phyloP scores from a whole-genome alignment of 2,797 vertebrate species.

The Onychomys torridus region DNA sequence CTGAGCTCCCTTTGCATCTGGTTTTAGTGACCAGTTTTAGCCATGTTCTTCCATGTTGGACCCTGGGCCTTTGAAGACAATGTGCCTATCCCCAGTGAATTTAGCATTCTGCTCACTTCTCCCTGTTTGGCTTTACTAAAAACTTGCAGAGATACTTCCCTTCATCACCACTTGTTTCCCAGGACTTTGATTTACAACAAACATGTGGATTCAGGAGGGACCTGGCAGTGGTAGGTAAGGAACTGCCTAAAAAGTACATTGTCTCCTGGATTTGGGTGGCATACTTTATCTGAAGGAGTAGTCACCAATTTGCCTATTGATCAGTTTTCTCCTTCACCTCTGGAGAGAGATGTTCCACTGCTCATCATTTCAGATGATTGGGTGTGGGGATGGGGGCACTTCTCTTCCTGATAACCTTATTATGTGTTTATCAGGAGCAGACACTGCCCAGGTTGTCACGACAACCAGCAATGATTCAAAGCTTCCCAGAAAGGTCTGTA shows the following conservation, averaged over 20 bases:
- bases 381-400: conserved; percentile 72
- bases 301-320: conserved; percentile 7
- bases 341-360: conserved; percentile 77
- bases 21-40: conserved; percentile 34
- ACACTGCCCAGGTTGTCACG: conserved; percentile 93
- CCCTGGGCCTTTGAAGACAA: conserved; percentile 32
- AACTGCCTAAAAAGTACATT: conserved; percentile 64
- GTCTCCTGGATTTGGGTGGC: background rate
- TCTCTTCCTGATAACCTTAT: conserved; percentile 90
- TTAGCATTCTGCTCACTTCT: conserved; percentile 35
- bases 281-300: background rate
- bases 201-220: background rate
- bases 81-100: background rate
- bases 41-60: background rate
- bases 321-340: conserved; percentile 2
- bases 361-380: conserved; percentile 73
- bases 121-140: conserved; percentile 41
- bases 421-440: conserved; percentile 88
- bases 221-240: background rate
- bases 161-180: background rate
- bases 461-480: conserved; percentile 94
- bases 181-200: background rate
- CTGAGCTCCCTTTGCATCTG: background rate
- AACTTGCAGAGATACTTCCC: background rate
- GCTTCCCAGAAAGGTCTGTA: conserved; percentile 91